Evolutionary conservation across 2,888 invertebrate species (phyloP), one percentile per base, ranked within the genome.

Genomic region (Andrena minutula): DNA sequence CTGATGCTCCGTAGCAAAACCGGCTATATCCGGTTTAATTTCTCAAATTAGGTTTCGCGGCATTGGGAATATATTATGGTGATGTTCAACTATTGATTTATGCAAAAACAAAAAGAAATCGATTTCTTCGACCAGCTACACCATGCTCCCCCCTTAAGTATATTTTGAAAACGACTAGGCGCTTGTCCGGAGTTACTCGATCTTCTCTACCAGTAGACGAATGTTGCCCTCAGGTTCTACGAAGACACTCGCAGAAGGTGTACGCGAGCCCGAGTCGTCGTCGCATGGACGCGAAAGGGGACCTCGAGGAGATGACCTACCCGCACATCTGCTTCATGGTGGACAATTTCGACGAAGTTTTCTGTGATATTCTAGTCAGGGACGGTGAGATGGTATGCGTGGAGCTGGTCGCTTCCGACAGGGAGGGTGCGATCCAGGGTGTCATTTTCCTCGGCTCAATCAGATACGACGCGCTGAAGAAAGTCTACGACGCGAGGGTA

Each of bases 341-440:
- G 81, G 99, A 99, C 95, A 99, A 99, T 95, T 99, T 99, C 94
- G 99, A 99, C 94, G 99, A 99, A 96, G 99, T 99, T 83, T 99
- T 99, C 95, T 97, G 97, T 95, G 99, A 99, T 95, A 98, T 99
- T 92, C 95, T 99, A 92, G 99, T 99, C 47, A 96, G 99, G 63
- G 99, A 99, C 94, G 99, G 99, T 0, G 99, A 99, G 95, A 98
- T 99, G 97, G 99, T 99, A 74, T 99, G 99, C 94, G 99, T 99
- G 79, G 99, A 99, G 94, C 95, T 99, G 92, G 98, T 99, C 77
- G 99, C 99, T 74, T 96, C 97, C 56, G 99, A 99, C 92, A 96
- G 98, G 86, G 96, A 97, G 93, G 97, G 96, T 70, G 95, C 96
- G 41, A 96, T 97, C 64, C 98, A 98, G 94, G 98, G 98, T 30